phyloP scores from a whole-genome alignment of 2,888 invertebrate species.

The Nipponacmea schrenckii region DNA sequence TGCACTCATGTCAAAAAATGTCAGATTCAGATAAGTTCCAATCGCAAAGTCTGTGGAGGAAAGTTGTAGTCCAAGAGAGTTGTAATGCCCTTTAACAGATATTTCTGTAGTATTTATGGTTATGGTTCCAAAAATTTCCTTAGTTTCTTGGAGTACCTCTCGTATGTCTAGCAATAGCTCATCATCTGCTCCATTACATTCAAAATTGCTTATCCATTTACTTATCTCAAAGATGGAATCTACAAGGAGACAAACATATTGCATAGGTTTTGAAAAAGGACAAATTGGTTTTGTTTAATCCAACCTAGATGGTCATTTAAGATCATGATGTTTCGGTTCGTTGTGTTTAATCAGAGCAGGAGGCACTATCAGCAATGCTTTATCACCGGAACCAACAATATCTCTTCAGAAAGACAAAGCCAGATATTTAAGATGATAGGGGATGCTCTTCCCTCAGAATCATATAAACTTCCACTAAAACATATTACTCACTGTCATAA shows the following conservation, averaged over 20 bases:
- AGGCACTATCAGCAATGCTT: too few relatives aligned
- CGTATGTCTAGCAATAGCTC: background rate
- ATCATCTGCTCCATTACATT: background rate
- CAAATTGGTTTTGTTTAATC: too few relatives aligned
- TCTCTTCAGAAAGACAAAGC: too few relatives aligned
- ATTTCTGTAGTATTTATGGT: background rate
- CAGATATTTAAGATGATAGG: too few relatives aligned
- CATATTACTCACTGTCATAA: conserved; percentile 4
- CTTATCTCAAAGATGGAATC: background rate
- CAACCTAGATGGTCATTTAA: too few relatives aligned
- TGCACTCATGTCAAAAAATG: background rate
- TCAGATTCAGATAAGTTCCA: background rate
- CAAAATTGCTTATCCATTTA: background rate
- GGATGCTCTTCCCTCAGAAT: too few relatives aligned
- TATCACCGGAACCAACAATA: too few relatives aligned
- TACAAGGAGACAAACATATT: background rate
- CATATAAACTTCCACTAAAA: too few relatives aligned
- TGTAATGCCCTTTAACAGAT: background rate
- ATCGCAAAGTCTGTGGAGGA: background rate
- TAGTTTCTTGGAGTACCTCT: background rate
- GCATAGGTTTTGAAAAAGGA: too few relatives aligned
- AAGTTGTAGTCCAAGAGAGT: background rate
- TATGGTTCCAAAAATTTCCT: background rate
- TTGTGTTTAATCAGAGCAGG: too few relatives aligned
- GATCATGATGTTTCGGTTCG: too few relatives aligned